Base-by-base conservation (phyloP, 2,113 vertebrate genomes). In the Laterallus jamaicensis region DNA sequence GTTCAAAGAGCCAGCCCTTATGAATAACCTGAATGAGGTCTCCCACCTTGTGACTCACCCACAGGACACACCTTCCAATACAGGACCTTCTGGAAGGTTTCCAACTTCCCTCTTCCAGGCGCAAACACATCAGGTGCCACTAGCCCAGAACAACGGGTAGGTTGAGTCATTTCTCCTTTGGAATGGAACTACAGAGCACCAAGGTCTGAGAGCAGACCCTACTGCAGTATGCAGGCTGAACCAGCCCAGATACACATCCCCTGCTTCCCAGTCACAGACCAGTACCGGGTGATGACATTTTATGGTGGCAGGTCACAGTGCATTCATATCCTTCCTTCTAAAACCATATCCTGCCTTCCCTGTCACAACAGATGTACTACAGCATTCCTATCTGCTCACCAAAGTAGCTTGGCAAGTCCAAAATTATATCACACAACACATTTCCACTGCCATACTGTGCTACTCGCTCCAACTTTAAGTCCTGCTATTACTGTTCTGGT, bases 251-350 rank as follows among this genome's bases (percentile, higher is more conserved):
- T 7, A 3, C 2, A 68, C 74, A 28, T 16, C 59, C n/a, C 62
- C 13, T 3, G 37, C 67, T 19, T n/a, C 73, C 67, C 75, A 47
- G 58, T 2, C 54, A 3, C 64, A 29, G 52, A 20, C 68, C 2
- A 2, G 40, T 6, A 2, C 1, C 29, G 64, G 26, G 28, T 16
- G 88, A 12, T 83, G 92, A 74, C 55, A 68, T 74, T 74, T 62
- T 42, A 6, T 56, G 11, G 39, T 3, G 35, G 52, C 47, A 95
- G 68, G 59, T 90, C 73, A 42, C 82, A 28, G 60, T 0, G 37
- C 86, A 68, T 14, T 6, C 92, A 16, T 5, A 84, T 86, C 92
- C 92, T 93, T 75, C 92, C 91, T 94, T 40, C 81, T 28, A 31
- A 54, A 49, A 5, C 19, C 81, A 52, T 11, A 84, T 71, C 95